Base-by-base conservation (phyloP, 2,113 vertebrate species). In the Octodon degus region DNA sequence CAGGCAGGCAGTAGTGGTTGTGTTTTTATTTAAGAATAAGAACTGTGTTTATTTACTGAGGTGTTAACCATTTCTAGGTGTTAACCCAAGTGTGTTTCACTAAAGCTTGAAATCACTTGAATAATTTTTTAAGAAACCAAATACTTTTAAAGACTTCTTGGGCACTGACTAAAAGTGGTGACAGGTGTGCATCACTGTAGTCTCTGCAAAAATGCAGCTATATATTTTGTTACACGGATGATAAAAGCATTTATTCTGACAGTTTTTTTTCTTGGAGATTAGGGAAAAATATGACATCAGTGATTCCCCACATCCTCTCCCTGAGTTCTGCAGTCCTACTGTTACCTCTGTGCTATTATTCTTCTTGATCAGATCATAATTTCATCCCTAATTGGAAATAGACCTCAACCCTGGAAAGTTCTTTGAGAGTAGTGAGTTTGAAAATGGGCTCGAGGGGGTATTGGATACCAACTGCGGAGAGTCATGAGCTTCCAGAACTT, bases 81-180 rank as follows among this genome's bases (percentile, higher is more conserved):
- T 22, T 62, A 86, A 89, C 25, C 25, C 58, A 83, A 79, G 82
- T 53, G 17, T 60, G 62, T 82, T 88, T 77, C n/a, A 84, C 55
- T 88, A 4, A 65, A 58, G 2, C 53, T 30, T 92, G 40, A 82
- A 85, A 85, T 92, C 70, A 82, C 43, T 90, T 87, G 60, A 74
- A 53, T 92, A 93, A 72, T 91, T 87, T 79, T 92, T 90, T 77
- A 92, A 92, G 65, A 90, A 92, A 92, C 30, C 5, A 32, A 88
- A 19, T 34, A 72, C 25, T 67, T 62, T 22, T 43, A 58, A 40
- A 91, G 74, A 82, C 5, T 92, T 30, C 50, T 82, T 60, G 34
- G 43, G 70, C 55, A 32, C 37, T 90, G 87, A 90, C 20, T 6
- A 85, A 63, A 40, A 92, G n/a, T 34, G 43, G 55, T 79, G 77